phyloP scores from a whole-genome alignment of 1,140 invertebrate species.

The Drosophila saltans region DNA sequence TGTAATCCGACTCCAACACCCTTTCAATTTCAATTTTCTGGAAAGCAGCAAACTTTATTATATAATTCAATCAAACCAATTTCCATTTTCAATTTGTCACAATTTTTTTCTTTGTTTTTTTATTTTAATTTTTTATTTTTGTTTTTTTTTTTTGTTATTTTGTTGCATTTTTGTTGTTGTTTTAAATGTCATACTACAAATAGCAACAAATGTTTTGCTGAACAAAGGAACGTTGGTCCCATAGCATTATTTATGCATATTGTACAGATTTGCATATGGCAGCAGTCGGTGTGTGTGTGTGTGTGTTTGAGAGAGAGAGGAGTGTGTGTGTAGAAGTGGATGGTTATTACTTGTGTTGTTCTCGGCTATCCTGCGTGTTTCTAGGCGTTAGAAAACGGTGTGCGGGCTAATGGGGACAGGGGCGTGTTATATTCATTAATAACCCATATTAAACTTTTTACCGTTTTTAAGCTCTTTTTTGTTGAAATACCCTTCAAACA shows the following conservation, averaged over 20 bases:
- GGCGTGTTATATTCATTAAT: conserved; percentile 41
- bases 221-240: conserved; percentile 47
- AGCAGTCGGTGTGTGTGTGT: not conserved
- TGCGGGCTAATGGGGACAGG: not conserved
- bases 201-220: conserved; percentile 45
- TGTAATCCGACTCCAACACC: not conserved
- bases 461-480: not conserved
- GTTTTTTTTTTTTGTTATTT: conserved; percentile 2
- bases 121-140: conserved; percentile 17
- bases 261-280: conserved; percentile 56
- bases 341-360: conserved; percentile 41
- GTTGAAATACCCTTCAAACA: not conserved
- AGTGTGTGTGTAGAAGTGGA: not conserved
- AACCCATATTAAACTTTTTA: conserved; percentile 42
- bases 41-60: not conserved
- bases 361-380: conserved; percentile 50
- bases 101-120: conserved; percentile 1
- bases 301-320: not conserved
- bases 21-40: not conserved
- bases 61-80: conserved; percentile 30
- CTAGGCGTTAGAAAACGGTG: conserved; percentile 26
- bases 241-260: conserved; percentile 58
- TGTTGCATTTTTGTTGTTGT: conserved; percentile 18
- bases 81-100: conserved; percentile 29
- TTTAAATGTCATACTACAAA: not conserved